These are phyloP conservation scores for Clarias gariepinus DNA, from an alignment of 2,113 vertebrate species.

Conservation along the genomic window DNA sequence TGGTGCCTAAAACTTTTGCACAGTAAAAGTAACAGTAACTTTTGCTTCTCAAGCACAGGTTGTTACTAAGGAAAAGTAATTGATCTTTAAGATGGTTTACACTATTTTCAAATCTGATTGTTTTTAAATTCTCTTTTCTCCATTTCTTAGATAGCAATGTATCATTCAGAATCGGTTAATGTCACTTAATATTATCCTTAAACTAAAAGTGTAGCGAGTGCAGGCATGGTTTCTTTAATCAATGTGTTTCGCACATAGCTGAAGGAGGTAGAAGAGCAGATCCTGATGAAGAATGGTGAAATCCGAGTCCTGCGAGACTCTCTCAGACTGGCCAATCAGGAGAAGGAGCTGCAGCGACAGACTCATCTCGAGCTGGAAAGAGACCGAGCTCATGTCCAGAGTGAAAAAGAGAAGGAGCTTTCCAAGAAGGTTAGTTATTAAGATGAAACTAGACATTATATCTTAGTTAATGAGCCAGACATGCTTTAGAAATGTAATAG, in stretches of 20 bases:
- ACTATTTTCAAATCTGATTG: background rate
- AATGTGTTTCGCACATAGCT: slow-evolving; percentile 67
- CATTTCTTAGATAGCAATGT: background rate
- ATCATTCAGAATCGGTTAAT: background rate
- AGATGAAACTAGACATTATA: background rate
- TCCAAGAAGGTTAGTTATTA: slow-evolving; percentile 80
- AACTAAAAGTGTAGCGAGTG: too few species aligned
- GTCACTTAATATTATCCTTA: too few species aligned
- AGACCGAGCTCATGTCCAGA: slow-evolving; percentile 75
- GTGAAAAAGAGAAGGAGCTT: slow-evolving; percentile 86
- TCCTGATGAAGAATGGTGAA: slow-evolving; percentile 89
- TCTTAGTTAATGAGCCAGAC: background rate
- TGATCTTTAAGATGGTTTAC: background rate
- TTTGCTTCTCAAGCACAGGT: background rate
- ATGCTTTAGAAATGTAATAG: background rate
- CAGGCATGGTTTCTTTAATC: too few species aligned
- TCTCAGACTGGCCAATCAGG: slow-evolving; percentile 76
- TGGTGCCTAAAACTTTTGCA: too few species aligned
- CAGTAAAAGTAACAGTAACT: too few species aligned
- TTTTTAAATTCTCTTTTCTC: background rate
- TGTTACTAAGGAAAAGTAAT: background rate
- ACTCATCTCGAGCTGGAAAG: slow-evolving; percentile 75
- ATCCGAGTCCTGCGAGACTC: slow-evolving; percentile 90
- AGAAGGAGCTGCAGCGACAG: slow-evolving; percentile 82
- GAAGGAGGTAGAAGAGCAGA: slow-evolving; percentile 84